Percentiles rank a stretch among this genome's conserved stretches.
These are phyloP conservation scores for Elysia crispata DNA, from an alignment of 2,888 invertebrate genomes.

Conservation along the genomic window DNA sequence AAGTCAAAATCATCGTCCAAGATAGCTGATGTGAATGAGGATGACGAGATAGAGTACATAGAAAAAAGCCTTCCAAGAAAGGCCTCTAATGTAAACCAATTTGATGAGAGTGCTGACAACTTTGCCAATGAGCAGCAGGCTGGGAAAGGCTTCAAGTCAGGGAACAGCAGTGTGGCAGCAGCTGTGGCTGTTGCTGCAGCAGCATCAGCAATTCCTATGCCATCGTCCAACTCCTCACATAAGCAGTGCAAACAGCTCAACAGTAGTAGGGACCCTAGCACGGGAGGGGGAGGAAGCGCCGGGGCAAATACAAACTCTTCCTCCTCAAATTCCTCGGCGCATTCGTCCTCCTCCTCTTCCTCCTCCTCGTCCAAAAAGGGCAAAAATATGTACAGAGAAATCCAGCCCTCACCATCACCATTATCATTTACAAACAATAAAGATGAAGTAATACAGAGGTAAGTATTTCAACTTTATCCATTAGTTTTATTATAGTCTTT, in stretches of 20 bases:
- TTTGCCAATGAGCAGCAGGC: constrained; percentile 70
- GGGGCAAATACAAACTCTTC: constrained; percentile 25
- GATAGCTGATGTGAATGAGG: constrained; percentile 64
- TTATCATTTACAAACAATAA: constrained; percentile 69
- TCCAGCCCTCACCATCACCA: constrained; percentile 45
- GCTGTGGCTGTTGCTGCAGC: constrained; percentile 46
- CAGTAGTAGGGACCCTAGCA: constrained; percentile 69
- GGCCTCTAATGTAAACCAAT: constrained; percentile 70
- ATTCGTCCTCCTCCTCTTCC: constrained; percentile 41
- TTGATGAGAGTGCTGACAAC: constrained; percentile 71
- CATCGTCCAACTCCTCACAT: constrained; percentile 61
- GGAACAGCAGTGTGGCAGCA: constrained; percentile 58
- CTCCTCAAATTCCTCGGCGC: constrained; percentile 33
- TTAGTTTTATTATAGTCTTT: no score
- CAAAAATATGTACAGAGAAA: constrained; percentile 48
- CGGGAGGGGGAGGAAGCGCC: constrained; percentile 53
- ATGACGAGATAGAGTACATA: constrained; percentile 72
- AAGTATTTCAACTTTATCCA: constrained; percentile 28
- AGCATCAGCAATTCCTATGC: constrained; percentile 40
- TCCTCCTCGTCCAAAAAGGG: constrained; percentile 44
- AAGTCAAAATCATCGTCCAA: constrained; percentile 47
- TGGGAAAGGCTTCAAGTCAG: constrained; percentile 67
- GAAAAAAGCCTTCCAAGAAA: constrained; percentile 71
- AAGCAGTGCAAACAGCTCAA: constrained; percentile 70
- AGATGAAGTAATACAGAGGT: constrained; percentile 73